A percentile compares a stretch with the other conserved stretches of the same genome.
phyloP scores from a whole-genome alignment of 2,888 invertebrate species.

The Ennomos erosarius region DNA sequence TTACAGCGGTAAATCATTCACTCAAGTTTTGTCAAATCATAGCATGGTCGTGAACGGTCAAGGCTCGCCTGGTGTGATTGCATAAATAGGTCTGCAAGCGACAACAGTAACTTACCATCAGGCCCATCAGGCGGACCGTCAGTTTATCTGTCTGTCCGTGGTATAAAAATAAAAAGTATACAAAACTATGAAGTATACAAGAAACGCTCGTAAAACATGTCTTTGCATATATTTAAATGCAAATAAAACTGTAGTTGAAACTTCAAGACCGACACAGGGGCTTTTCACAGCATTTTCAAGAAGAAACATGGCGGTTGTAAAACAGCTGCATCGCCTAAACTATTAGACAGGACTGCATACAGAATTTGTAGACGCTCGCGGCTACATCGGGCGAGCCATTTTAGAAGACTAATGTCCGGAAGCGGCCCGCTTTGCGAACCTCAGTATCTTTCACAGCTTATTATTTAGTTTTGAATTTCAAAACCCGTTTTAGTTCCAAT shows the following conservation, averaged over 20 bases:
- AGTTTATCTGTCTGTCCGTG: too few relatives aligned
- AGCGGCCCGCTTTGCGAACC: slow-evolving; percentile 23
- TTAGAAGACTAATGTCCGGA: slow-evolving; percentile 34
- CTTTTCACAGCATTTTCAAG: slow-evolving; percentile 26
- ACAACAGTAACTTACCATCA: too few relatives aligned
- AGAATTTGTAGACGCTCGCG: slow-evolving; percentile 30
- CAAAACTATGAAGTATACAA: too few relatives aligned
- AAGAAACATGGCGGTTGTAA: slow-evolving; percentile 25
- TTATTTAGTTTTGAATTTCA: too few relatives aligned
- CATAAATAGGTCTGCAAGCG: too few relatives aligned
- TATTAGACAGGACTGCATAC: slow-evolving; percentile 40
- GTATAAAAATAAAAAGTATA: too few relatives aligned
- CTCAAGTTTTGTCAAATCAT: too few relatives aligned
- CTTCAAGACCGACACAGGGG: neutral
- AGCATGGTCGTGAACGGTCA: too few relatives aligned
- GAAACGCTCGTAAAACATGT: neutral
- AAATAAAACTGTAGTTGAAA: neutral
- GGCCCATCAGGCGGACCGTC: too few relatives aligned
- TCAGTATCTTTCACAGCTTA: slow-evolving; percentile 5
- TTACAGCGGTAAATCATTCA: too few relatives aligned
- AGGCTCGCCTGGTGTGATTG: too few relatives aligned
- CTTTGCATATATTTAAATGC: neutral
- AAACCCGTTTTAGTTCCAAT: too few relatives aligned
- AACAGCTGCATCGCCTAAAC: slow-evolving; percentile 36
- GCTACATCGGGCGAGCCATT: slow-evolving; percentile 32